Conservation (phyloP, 1,140 invertebrate species). For the Neodiprion virginianus region DNA sequence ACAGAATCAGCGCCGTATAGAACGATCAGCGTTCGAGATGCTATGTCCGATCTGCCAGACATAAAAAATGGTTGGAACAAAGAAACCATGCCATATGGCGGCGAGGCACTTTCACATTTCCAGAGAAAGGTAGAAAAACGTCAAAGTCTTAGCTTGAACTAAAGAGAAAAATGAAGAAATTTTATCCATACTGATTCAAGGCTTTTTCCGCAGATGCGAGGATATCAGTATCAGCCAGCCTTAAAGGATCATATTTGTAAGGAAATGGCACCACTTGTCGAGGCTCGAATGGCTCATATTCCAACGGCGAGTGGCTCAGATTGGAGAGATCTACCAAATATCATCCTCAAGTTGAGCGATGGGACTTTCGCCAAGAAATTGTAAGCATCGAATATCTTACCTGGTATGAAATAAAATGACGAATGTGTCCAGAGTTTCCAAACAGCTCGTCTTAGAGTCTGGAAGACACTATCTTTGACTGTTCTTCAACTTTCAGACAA, state of each 20-base stretch:
- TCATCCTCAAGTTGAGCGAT: slow-evolving; percentile 73
- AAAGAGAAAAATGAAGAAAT: not conserved
- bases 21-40: slow-evolving; percentile 80
- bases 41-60: slow-evolving; percentile 82
- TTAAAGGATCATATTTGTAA: slow-evolving; percentile 86
- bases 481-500: slow-evolving; percentile 53
- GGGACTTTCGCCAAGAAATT: slow-evolving; percentile 72
- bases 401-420: slow-evolving; percentile 32
- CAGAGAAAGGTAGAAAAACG: slow-evolving; percentile 68
- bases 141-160: not conserved
- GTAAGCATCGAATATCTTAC: slow-evolving; percentile 53
- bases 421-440: slow-evolving; percentile 4
- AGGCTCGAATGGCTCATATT: slow-evolving; percentile 79
- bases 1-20: slow-evolving; percentile 73
- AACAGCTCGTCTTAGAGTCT: not conserved
- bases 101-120: slow-evolving; percentile 77
- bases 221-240: slow-evolving; percentile 64
- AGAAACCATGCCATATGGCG: slow-evolving; percentile 77
- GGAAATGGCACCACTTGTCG: slow-evolving; percentile 81
- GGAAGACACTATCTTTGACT: not conserved
- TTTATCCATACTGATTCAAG: slow-evolving; percentile 8
- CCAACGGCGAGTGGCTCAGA: slow-evolving; percentile 80
- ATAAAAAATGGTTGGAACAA: slow-evolving; percentile 77
- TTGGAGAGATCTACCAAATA: slow-evolving; percentile 89
- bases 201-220: slow-evolving; percentile 63